Percentiles rank a stretch among this genome's conserved stretches.
phyloP scores from a whole-genome alignment of 2,113 vertebrate species.

The Penelope pileata region DNA sequence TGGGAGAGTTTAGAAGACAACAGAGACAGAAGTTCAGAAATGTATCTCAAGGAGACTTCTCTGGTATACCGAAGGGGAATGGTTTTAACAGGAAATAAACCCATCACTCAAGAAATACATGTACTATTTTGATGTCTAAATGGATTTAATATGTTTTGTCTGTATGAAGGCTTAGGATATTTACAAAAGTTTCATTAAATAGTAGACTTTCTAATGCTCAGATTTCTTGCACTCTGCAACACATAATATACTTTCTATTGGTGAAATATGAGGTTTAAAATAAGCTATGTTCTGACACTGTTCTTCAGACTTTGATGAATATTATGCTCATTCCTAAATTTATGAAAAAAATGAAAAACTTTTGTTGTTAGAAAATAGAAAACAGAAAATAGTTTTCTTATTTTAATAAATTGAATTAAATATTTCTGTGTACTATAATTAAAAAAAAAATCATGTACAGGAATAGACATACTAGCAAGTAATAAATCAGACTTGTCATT shows the following conservation, averaged over 20 bases:
- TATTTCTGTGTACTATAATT: constrained; percentile 20
- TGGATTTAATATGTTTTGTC: background rate
- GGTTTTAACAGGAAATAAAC: background rate
- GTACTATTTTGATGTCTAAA: background rate
- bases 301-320: constrained; percentile 22
- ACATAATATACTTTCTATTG: background rate
- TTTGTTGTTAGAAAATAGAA: background rate
- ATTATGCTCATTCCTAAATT: background rate
- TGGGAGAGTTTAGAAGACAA: background rate
- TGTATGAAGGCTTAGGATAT: background rate
- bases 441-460: background rate
- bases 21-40: background rate
- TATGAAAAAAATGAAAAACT: constrained; percentile 16
- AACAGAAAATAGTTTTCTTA: constrained; percentile 19
- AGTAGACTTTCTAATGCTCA: background rate
- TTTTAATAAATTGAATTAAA: constrained; percentile 48
- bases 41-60: background rate
- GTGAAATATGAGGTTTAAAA: constrained; percentile 34
- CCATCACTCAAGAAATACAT: background rate
- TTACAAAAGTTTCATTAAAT: background rate
- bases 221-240: background rate
- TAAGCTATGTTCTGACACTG: background rate
- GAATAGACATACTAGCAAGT: background rate
- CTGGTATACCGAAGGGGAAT: background rate
- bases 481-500: constrained; percentile 54